phyloP scores from a whole-genome alignment of 1,140 invertebrate species.

The Frieseomelitta varia region DNA sequence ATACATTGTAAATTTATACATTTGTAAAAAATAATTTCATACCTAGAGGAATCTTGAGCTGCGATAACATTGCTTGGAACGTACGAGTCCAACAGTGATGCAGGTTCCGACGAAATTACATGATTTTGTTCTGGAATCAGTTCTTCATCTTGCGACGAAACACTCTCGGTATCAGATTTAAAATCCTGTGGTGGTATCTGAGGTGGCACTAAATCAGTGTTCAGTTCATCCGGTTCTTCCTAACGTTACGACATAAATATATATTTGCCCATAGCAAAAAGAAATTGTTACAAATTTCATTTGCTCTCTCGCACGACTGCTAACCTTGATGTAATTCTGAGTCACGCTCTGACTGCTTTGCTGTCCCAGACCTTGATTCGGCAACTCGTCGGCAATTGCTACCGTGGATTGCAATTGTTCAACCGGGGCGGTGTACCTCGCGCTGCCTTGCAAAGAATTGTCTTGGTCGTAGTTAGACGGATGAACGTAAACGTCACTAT shows the following conservation, averaged over 20 bases:
- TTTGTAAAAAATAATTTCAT: slow-evolving; percentile 13
- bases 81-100: slow-evolving; percentile 78
- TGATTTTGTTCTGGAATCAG: slow-evolving; percentile 55
- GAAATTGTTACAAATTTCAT: not conserved
- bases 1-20: too few relatives aligned
- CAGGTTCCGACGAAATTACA: slow-evolving; percentile 66
- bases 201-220: slow-evolving; percentile 63
- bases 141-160: slow-evolving; percentile 64
- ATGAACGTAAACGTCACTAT: slow-evolving; percentile 68
- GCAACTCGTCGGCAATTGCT: slow-evolving; percentile 64
- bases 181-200: slow-evolving; percentile 72
- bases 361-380: slow-evolving; percentile 69
- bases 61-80: slow-evolving; percentile 77
- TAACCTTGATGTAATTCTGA: slow-evolving; percentile 69
- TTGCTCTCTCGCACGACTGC: not conserved
- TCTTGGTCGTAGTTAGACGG: slow-evolving; percentile 71
- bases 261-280: not conserved
- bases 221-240: slow-evolving; percentile 61
- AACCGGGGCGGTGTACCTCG: slow-evolving; percentile 61
- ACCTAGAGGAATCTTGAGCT: slow-evolving; percentile 77
- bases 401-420: slow-evolving; percentile 69
- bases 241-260: slow-evolving; percentile 8
- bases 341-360: slow-evolving; percentile 63
- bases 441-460: slow-evolving; percentile 68
- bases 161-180: slow-evolving; percentile 60